Evolutionary conservation across 2,797 vertebrate genomes (phyloP), one percentile per base, ranked within the genome.

Genomic region (Enteromius treurensis): DNA sequence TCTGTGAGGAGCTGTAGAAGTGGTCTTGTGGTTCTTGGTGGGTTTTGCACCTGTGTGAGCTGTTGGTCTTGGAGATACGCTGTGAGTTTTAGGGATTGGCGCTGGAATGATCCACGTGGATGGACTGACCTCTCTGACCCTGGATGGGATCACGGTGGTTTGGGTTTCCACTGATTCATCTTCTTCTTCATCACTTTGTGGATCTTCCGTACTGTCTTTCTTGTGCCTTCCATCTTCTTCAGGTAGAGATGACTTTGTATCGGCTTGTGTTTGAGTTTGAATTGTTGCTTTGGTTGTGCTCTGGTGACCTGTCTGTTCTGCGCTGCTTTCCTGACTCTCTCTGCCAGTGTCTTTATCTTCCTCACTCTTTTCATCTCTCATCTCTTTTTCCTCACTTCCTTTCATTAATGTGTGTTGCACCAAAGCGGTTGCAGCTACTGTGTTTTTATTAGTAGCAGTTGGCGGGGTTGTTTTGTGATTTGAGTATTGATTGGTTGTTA

Each of bases 91-190:
- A 45, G 19, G 5, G 32, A 65, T 15, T 14, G 5, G 34, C 1
- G 34, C 62, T 82, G 81, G 47, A 40, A 29, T 67, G 34, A 68
- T 55, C 81, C 74, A 70, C 1, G 9, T 83, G n/a, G n/a, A 76
- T 8, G 23, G 62, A 55, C 45, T 69, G 19, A 49, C 29, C 47
- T 68, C 8, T 10, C n/a, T 42, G 15, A 55, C 49, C 6, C 13
- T 34, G 49, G 21, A 26, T 34, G 74, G 23, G 34, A 15, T 60
- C 0, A 10, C 8, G 10, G 75, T 83, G 29, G 65, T 69, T 69
- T 32, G 65, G 21, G 8, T 49, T 9, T 58, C 51, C 47, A 23
- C 4, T 4, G 45, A 81, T 23, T 45, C 14, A 0, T 83, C 37
- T 29, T 11, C 19, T 11, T 82, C 81, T 62, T 83, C 65, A 5